Percentiles rank a stretch among this genome's conserved stretches.
Conservation (phyloP, 2,888 invertebrate species). For the Conus canariensis region DNA sequence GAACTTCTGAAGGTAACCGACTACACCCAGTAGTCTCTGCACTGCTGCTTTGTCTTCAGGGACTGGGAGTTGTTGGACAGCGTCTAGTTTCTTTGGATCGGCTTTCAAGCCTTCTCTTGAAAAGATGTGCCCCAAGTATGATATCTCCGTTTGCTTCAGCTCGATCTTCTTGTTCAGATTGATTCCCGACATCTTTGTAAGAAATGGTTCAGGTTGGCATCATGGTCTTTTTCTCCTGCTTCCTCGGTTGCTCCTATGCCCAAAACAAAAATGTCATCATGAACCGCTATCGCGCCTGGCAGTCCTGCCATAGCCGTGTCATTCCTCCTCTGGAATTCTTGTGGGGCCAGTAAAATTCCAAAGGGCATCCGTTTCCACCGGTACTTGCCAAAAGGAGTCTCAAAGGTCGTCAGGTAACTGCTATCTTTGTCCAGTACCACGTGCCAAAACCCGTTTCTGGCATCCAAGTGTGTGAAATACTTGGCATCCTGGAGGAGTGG, state of each 20-base stretch:
- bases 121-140: constrained; percentile 51
- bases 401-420: neutral
- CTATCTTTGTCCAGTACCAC: neutral
- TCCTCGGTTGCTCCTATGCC: neutral
- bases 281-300: neutral
- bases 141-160: constrained; percentile 37
- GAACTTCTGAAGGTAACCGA: constrained; percentile 51
- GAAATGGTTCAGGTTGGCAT: neutral
- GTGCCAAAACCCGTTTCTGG: neutral
- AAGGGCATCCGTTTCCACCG: neutral
- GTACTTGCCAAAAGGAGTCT: neutral
- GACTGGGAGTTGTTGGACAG: constrained; percentile 47
- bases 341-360: neutral
- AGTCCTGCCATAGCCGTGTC: neutral
- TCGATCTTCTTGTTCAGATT: constrained; percentile 24
- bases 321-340: constrained; percentile 10
- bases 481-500: neutral
- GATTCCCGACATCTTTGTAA: neutral
- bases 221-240: neutral
- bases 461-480: neutral
- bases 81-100: constrained; percentile 49
- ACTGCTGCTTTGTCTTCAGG: constrained; percentile 47
- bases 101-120: constrained; percentile 46
- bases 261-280: constrained; percentile 3
- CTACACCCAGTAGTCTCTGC: constrained; percentile 49